Conservation (phyloP, 2,113 vertebrate genomes). For the Phodopus roborovskii region DNA sequence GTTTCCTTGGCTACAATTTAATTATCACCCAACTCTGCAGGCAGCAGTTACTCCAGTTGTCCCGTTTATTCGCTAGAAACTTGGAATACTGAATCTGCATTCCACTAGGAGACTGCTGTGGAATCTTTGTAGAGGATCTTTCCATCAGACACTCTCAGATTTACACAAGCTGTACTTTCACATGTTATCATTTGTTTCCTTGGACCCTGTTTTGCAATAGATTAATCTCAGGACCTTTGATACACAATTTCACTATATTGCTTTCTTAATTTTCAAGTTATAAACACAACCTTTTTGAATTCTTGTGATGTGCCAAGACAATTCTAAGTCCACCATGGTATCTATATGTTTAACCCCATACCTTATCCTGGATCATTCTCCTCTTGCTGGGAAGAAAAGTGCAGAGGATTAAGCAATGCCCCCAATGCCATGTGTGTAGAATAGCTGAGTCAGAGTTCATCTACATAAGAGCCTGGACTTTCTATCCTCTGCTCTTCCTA, state of each 20-base stretch:
- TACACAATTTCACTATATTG: background rate
- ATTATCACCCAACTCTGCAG: background rate
- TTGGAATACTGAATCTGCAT: too few relatives aligned
- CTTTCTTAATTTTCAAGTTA: background rate
- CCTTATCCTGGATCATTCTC: background rate
- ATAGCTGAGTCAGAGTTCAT: background rate
- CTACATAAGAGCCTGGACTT: background rate
- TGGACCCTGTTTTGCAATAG: background rate
- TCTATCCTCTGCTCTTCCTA: background rate
- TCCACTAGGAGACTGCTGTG: background rate
- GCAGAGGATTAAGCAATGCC: background rate
- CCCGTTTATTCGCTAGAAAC: background rate
- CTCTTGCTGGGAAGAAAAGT: background rate
- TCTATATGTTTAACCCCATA: background rate
- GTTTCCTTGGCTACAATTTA: background rate
- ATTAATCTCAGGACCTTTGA: background rate
- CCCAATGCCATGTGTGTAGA: background rate
- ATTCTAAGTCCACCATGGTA: background rate
- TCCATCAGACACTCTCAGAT: background rate
- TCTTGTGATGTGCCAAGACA: background rate
- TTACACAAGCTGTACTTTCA: background rate
- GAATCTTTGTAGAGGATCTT: background rate
- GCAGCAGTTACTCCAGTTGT: background rate
- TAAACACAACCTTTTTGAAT: background rate
- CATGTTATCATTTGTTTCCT: background rate